These are phyloP conservation scores for Ptychadena robeensis DNA, from an alignment of 2,797 vertebrate species.

Conservation along the genomic window DNA sequence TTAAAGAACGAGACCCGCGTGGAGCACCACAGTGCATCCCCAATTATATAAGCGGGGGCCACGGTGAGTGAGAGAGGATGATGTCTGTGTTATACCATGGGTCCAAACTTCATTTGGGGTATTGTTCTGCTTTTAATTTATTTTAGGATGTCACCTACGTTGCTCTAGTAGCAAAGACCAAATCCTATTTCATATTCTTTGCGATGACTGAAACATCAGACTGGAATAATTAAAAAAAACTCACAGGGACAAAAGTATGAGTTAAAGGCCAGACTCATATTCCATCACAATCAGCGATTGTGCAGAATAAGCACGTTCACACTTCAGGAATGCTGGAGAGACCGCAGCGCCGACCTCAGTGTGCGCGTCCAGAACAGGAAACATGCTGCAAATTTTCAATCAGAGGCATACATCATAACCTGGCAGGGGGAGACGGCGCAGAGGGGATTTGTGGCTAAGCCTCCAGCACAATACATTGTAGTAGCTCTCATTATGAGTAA, in stretches of 20 bases:
- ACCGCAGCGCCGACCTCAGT: conserved; percentile 49
- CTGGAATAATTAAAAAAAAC: neutral
- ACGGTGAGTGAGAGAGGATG: too few relatives aligned
- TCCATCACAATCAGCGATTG: conserved; percentile 28
- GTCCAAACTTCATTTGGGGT: too few relatives aligned
- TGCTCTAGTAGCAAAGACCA: neutral
- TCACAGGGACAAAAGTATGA: neutral
- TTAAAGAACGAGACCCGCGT: too few relatives aligned
- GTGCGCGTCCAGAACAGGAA: conserved; percentile 25
- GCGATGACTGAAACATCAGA: neutral
- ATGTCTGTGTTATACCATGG: too few relatives aligned
- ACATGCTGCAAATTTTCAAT: conserved; percentile 32
- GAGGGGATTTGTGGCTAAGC: conserved; percentile 21
- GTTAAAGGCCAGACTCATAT: conserved; percentile 25
- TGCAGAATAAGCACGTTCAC: conserved; percentile 45
- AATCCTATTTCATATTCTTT: neutral
- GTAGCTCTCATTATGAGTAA: conserved; percentile 25
- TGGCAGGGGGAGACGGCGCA: conserved; percentile 28
- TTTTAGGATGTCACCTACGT: neutral
- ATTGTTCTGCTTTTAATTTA: too few relatives aligned
- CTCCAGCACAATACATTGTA: conserved; percentile 16
- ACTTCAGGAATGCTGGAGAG: conserved; percentile 40
- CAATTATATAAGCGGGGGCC: too few relatives aligned
- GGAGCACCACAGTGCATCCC: too few relatives aligned
- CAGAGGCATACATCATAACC: conserved; percentile 42